These are phyloP conservation scores for Galaxias olidus DNA, from an alignment of 2,797 vertebrate species.

Conservation along the genomic window DNA sequence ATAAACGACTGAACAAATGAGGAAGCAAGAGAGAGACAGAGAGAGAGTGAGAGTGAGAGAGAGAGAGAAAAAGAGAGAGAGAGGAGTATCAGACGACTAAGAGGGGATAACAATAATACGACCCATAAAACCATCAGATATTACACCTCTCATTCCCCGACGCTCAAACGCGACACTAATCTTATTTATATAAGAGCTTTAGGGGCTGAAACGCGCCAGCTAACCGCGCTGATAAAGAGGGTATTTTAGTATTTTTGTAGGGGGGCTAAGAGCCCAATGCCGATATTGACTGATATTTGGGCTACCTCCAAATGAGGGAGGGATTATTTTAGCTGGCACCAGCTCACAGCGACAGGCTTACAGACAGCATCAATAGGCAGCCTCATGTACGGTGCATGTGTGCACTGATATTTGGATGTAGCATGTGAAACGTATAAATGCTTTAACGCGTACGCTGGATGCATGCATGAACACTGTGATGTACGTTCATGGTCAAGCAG, in stretches of 20 bases:
- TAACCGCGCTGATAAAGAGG: constrained; percentile 68
- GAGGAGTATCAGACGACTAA: constrained; percentile 69
- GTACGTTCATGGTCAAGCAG: too few species aligned
- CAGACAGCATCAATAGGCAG: too few species aligned
- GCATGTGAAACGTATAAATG: too few species aligned
- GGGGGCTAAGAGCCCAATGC: constrained; percentile 49
- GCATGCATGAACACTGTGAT: too few species aligned
- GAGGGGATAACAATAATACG: constrained; percentile 82
- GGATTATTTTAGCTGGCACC: too few species aligned
- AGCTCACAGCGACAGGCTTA: too few species aligned
- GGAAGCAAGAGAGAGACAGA: constrained; percentile 17
- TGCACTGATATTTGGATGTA: too few species aligned
- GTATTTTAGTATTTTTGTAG: constrained; percentile 57
- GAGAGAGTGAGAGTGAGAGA: constrained; percentile 30
- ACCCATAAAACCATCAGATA: constrained; percentile 82
- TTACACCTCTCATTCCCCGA: constrained; percentile 77
- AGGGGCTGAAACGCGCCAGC: constrained; percentile 66
- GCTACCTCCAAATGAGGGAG: not conserved
- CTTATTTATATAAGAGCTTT: constrained; percentile 85
- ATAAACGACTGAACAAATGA: constrained; percentile 50
- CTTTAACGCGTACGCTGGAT: too few species aligned
- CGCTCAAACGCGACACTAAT: constrained; percentile 80
- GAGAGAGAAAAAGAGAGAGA: not conserved
- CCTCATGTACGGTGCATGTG: too few species aligned
- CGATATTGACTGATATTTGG: constrained; percentile 61